Base-by-base conservation (phyloP, 2,113 vertebrate genomes). In the Plecotus auritus region DNA sequence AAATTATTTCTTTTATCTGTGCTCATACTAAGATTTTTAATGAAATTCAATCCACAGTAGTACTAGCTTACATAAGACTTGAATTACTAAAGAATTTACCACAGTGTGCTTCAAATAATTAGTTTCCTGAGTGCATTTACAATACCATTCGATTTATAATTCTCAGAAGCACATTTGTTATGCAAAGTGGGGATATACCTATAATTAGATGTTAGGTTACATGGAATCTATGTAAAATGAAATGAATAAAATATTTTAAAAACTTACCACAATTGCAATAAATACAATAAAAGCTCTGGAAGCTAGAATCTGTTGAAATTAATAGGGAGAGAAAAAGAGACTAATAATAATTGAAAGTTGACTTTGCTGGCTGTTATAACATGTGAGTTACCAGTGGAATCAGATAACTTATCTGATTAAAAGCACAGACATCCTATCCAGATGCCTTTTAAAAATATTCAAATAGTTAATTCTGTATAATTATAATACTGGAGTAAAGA, bases 21-120 rank as follows among this genome's bases (percentile, higher is more conserved):
- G 49, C 16, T 64, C 64, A n/a, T 13, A 78, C 9, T 66, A 76
- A 94, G 66, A 91, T 77, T 78, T 88, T 95, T 88, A 95, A 90
- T 95, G 88, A 92, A 97, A 95, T 32, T 13, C 47, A 93, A 54
- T 88, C 30, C 51, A 47, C 30, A 17, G 9, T 51, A 80, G 45
- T 56, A 88, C 14, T 42, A 51, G 12, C 23, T 84, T 96, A 70
- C 42, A 67, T 45, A 94, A 88, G 47, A 61, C 37, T 72, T 84
- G 69, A 37, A 88, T 95, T 83, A 93, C 67, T 82, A 93, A 96
- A 77, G n/a, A 54, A 94, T 54, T 64, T 42, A 69, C 59, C 35
- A n/a, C 17, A 61, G 8, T 76, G 9, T 54, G 49, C 49, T 73
- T 92, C 76, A 93, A 74, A 73, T 81, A 85, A 72, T 73, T 35